Conservation (phyloP, 2,888 invertebrate genomes). For the Brenthis hecate region DNA sequence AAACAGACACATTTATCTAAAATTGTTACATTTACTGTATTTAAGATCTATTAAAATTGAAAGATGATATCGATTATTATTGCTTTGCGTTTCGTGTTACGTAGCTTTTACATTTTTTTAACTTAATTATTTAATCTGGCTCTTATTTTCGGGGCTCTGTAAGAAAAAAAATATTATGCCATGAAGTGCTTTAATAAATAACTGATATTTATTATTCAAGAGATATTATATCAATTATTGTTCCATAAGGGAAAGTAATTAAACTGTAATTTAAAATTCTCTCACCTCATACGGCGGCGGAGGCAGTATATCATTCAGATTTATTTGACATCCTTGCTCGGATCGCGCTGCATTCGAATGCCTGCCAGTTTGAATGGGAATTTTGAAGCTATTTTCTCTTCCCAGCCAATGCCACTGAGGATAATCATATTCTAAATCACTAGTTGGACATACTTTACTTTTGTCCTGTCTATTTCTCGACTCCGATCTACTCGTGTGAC, state of each 20-base stretch:
- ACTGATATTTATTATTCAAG: not conserved
- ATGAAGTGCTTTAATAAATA: not conserved
- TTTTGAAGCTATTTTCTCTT: slow-evolving; percentile 80
- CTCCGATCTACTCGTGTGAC: slow-evolving; percentile 76
- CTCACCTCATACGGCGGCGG: slow-evolving; percentile 83
- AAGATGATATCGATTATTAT: slow-evolving; percentile 62
- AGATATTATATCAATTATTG: not conserved
- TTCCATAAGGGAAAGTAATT: not conserved
- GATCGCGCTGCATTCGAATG: slow-evolving; percentile 76
- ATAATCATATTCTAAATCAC: slow-evolving; percentile 79
- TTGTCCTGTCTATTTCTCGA: slow-evolving; percentile 77
- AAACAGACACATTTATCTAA: slow-evolving; percentile 42
- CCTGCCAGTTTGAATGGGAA: slow-evolving; percentile 75
- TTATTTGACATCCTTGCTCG: slow-evolving; percentile 81
- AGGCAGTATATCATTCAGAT: slow-evolving; percentile 85
- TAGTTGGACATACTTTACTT: slow-evolving; percentile 76
- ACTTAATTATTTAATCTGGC: slow-evolving; percentile 44
- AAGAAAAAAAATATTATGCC: slow-evolving; percentile 47
- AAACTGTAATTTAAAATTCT: slow-evolving; percentile 7
- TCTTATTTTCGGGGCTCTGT: slow-evolving; percentile 76
- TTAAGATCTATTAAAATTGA: slow-evolving; percentile 45
- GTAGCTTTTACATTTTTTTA: slow-evolving; percentile 30
- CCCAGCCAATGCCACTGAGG: slow-evolving; percentile 80
- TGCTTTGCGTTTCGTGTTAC: slow-evolving; percentile 55
- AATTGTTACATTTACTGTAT: slow-evolving; percentile 39